Conservation (phyloP, 2,113 vertebrate species). For the Empidonax alnorum region DNA sequence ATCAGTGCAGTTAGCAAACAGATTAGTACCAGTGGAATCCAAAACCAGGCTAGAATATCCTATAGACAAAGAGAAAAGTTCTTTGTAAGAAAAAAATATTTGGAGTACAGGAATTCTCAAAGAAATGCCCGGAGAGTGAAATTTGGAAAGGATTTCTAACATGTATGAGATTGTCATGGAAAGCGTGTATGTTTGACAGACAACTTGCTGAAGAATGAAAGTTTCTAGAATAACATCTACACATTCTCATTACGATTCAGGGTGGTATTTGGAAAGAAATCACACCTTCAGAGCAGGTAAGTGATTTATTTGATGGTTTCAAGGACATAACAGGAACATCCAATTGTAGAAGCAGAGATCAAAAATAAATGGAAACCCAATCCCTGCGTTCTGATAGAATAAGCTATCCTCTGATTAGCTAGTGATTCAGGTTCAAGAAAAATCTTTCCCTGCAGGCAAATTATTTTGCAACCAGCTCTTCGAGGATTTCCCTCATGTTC, state of each 20-base stretch:
- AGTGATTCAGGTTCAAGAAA: neutral
- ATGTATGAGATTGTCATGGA: neutral
- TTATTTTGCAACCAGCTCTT: neutral
- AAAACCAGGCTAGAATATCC: constrained; percentile 94
- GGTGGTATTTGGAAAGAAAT: neutral
- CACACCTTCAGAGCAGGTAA: neutral
- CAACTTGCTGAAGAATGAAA: neutral
- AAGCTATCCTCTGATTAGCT: neutral
- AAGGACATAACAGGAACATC: neutral
- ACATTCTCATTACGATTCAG: neutral
- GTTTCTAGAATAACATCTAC: neutral
- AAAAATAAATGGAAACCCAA: neutral
- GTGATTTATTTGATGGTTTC: neutral
- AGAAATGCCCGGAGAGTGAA: neutral
- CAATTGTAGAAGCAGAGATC: neutral
- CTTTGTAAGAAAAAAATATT: neutral
- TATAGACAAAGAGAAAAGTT: constrained; percentile 45
- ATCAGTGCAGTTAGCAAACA: constrained; percentile 95
- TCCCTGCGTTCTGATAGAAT: neutral
- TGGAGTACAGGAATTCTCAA: neutral
- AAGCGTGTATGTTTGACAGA: neutral
- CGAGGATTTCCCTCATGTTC: neutral
- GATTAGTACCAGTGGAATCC: constrained; percentile 86
- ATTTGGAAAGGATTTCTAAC: neutral
- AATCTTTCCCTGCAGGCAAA: neutral